phyloP scores from a whole-genome alignment of 2,888 invertebrate species.

The Agelastica alni region DNA sequence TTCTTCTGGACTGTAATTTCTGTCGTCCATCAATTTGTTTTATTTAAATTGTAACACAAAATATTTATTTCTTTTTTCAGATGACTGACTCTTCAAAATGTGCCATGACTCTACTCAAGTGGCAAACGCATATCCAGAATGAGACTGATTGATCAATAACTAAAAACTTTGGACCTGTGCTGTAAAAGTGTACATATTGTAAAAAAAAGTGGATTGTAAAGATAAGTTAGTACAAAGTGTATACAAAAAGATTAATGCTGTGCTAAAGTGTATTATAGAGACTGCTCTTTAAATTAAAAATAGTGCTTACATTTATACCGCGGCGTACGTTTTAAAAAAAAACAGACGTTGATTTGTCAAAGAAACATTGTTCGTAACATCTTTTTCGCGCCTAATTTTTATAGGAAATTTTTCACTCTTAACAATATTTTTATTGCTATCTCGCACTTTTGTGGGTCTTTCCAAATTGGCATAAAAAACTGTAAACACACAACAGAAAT shows the following conservation, averaged over 20 bases:
- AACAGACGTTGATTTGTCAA: no score
- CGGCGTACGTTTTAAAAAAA: constrained; percentile 5
- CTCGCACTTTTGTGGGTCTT: no score
- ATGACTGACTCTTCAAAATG: constrained; percentile 20
- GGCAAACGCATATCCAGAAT: constrained; percentile 46
- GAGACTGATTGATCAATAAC: constrained; percentile 45
- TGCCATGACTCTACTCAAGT: constrained; percentile 28
- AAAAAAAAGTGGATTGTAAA: constrained; percentile 31
- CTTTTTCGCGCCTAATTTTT: no score
- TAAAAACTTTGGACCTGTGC: constrained; percentile 11
- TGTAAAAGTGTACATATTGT: constrained; percentile 43
- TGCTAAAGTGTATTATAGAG: constrained; percentile 36
- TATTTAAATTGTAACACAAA: no score
- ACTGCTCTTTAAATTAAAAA: constrained; percentile 24
- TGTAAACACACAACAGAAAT: no score
- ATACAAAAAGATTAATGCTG: constrained; percentile 34
- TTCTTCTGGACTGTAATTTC: no score
- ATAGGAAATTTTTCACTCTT: no score
- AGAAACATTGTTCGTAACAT: no score
- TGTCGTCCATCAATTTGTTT: no score
- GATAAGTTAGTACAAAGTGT: constrained; percentile 37
- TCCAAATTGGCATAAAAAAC: no score
- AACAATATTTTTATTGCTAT: no score
- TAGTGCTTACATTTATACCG: constrained; percentile 11
- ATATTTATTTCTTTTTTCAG: constrained; percentile 25